Evolutionary conservation across 1,140 invertebrate species (phyloP), one percentile per base, ranked within the genome.

Genomic region (Acromyrmex charruanus): DNA sequence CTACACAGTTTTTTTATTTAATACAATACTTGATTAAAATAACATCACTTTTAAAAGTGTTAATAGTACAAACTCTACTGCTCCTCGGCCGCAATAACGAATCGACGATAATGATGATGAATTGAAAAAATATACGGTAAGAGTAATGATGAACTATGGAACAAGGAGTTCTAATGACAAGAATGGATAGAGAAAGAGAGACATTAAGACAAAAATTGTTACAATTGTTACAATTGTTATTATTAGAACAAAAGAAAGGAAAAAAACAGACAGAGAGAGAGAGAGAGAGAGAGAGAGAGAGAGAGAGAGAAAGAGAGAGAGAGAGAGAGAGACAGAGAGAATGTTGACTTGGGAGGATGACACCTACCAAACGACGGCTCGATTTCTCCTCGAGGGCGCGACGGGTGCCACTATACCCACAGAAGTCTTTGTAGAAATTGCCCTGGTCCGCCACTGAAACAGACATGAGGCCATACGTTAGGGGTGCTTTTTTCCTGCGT

Each of bases 401-500:
- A 95, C 95, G 95, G 94, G 95, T 93, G 94, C 95, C 95, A 95
- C 95, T 96, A 95, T 95, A 96, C 94, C 94, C 94, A 94, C 95
- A 96, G 97, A 96, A 97, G 97, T 96, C 96, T 97, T 98, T 98
- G 97, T 97, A 97, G 97, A 97, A 97, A 96, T 98, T 97, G 96
- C 96, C 96, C 96, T 97, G 96, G 96, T 96, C 96, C 96, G 97
- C 97, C 97, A 98, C 97, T 98, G 97, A 96, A 97, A 97, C 96
- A 97, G 96, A 96, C 96, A 96, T 96, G 96, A 96, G 94, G 94
- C 95, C 96, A 95, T 96, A 94, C 95, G 95, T 96, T 96, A 96
- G 94, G 93, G 94, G 94, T 94, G 93, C 81, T 90, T 91, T 66
- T 89, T 80, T 59, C n/a, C 58, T 74, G 69, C 86, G 51, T 58